phyloP scores from a whole-genome alignment of 1,140 invertebrate species.

The Melanaphis sacchari region DNA sequence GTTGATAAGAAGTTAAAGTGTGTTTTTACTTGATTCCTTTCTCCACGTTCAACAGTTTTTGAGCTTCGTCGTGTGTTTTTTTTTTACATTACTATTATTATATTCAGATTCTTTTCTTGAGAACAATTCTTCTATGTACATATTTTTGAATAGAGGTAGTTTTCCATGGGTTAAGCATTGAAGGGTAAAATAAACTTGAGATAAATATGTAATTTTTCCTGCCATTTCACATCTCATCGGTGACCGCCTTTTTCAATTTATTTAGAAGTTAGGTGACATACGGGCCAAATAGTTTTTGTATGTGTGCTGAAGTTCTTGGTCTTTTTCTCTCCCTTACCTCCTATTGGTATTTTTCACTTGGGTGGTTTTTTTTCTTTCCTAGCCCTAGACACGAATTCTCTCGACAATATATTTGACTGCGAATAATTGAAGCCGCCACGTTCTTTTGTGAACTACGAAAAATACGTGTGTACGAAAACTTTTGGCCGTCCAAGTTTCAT shows the following conservation, averaged over 20 bases:
- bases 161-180: not conserved
- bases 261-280: conserved; percentile 46
- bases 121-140: not conserved
- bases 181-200: not conserved
- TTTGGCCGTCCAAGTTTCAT: conserved; percentile 45
- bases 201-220: conserved; percentile 47
- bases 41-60: not conserved
- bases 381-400: conserved; percentile 20
- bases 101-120: not conserved
- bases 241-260: conserved; percentile 44
- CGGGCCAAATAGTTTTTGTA: conserved; percentile 49
- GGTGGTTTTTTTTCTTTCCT: conserved; percentile 6
- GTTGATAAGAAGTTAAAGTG: not conserved
- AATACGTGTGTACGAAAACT: conserved; percentile 10
- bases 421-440: conserved; percentile 40
- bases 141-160: not conserved
- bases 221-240: conserved; percentile 41
- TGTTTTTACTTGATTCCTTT: not conserved
- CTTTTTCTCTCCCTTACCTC: not conserved
- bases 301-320: not conserved
- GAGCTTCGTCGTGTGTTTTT: not conserved
- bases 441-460: conserved; percentile 43
- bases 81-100: conserved; percentile 1
- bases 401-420: conserved; percentile 9
- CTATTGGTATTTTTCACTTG: conserved; percentile 22